phyloP scores from a whole-genome alignment of 1,140 invertebrate genomes.

The Yoshiicerus persimilis region DNA sequence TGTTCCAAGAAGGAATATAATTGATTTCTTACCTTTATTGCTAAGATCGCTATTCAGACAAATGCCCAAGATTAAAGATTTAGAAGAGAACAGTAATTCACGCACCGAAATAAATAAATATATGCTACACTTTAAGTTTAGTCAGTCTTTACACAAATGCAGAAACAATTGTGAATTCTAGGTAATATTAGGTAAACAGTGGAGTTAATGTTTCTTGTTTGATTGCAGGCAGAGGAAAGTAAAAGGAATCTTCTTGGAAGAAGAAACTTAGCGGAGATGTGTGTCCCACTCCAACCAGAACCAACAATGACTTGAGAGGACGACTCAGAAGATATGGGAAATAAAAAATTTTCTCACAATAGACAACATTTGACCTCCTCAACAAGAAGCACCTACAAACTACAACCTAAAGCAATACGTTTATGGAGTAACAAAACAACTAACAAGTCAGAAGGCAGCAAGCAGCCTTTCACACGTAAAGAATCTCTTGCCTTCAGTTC shows the following conservation, averaged over 20 bases:
- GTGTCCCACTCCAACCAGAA: neutral
- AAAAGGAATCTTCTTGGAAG: neutral
- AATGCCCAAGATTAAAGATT: neutral
- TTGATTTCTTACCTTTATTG: neutral
- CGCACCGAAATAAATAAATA: neutral
- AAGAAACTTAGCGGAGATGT: neutral
- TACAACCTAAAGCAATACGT: neutral
- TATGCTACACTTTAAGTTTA: neutral
- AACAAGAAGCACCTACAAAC: slow-evolving; percentile 10
- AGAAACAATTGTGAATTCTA: neutral
- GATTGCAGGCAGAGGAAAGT: neutral
- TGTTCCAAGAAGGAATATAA: neutral
- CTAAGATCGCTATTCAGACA: neutral
- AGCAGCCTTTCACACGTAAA: slow-evolving; percentile 1
- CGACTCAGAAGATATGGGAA: neutral
- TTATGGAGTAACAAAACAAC: neutral
- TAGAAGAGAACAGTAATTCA: neutral
- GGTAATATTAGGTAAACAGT: neutral
- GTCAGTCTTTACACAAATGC: neutral
- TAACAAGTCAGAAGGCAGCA: neutral
- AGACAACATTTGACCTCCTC: slow-evolving; percentile 14
- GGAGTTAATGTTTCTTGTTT: neutral
- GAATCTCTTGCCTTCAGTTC: slow-evolving; percentile 4
- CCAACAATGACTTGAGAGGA: slow-evolving; percentile 4
- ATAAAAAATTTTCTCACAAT: slow-evolving; percentile 6